Evolutionary conservation across 1,140 invertebrate species (phyloP).

Genomic region (Drosophila tristis): DNA sequence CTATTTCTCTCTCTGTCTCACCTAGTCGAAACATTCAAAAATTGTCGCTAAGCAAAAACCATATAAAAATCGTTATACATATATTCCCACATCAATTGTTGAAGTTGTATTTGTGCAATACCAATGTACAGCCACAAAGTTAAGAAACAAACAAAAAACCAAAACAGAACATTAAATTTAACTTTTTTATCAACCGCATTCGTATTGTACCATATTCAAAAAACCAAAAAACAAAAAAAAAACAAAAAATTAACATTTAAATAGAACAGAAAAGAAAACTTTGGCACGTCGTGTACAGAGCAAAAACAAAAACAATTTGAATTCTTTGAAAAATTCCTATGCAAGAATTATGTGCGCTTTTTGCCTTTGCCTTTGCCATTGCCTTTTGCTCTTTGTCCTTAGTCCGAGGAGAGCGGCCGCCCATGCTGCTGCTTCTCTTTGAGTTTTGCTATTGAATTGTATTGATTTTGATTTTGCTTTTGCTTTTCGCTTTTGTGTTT

Average conservation of each 20-base stretch:
- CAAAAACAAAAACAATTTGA: conserved; percentile 12
- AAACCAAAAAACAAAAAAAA: conserved; percentile 16
- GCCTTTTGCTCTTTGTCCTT: conserved; percentile 51
- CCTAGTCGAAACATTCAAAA: conserved; percentile 19
- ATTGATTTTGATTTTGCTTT: conserved; percentile 40
- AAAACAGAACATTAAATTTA: conserved; percentile 34
- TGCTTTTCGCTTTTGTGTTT: conserved; percentile 25
- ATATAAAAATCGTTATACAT: conserved; percentile 34
- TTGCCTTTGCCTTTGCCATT: conserved; percentile 21
- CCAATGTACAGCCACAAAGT: conserved; percentile 59
- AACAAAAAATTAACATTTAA: conserved; percentile 39
- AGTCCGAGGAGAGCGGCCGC: conserved; percentile 17
- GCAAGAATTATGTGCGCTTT: conserved; percentile 53
- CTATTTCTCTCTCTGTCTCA: conserved; percentile 21
- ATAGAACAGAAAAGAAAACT: conserved; percentile 30
- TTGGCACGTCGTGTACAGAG: conserved; percentile 73
- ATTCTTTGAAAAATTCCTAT: conserved; percentile 51
- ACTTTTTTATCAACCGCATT: conserved; percentile 42
- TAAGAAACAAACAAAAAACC: conserved; percentile 34
- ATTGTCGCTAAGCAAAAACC: conserved; percentile 39
- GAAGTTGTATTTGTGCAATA: conserved; percentile 43
- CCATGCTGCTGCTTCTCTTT: conserved; percentile 15
- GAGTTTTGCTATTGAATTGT: conserved; percentile 12
- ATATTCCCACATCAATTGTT: conserved; percentile 11
- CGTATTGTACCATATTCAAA: conserved; percentile 44